Evolutionary conservation across 2,113 vertebrate genomes (phyloP), one percentile per base, ranked within the genome.

Genomic region (Nettapus auritus): DNA sequence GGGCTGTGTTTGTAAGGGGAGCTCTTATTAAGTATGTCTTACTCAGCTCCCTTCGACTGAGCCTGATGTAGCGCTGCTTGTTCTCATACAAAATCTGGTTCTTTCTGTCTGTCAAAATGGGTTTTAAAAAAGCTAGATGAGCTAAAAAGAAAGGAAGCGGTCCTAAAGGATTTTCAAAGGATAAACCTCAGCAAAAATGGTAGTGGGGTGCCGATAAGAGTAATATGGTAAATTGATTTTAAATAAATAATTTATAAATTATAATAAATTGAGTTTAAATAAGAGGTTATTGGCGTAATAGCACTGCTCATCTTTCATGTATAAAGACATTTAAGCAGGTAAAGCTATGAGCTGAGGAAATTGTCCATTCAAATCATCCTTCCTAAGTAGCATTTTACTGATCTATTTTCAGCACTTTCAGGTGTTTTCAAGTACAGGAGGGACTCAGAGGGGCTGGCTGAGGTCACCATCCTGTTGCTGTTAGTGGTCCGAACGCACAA

Each of bases 1-100:
- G 10, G 13, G 6, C 13, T 2, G 16, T 6, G 5, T 6, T 14
- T 6, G 59, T 44, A 8, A 18, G 5, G 16, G 5, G 7, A 9
- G 56, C 8, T 3, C 12, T 42, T 9, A 1, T 74, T 21, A 29
- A 28, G 40, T 5, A 2, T 13, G 19, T 7, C 22, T 85, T 46
- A 19, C 14, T 19, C 4, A 16, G 20, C 56, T 44, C 21, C 13
- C 9, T 38, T 18, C 3, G 11, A 4, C 31, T 6, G 8, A 6
- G 17, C 12, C 46, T 17, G 18, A 13, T 14, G 38, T 16, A n/a
- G 22, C 1, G 3, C 21, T 38, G 8, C 12, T 16, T 77, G 4
- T 2, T 18, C 33, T 18, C 1, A 6, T 31, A 13, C 1, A 1
- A 66, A n/a, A 38, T 4, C 11, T 10, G 28, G 7, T 6, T 25